Percentiles rank a stretch among this genome's conserved stretches.
phyloP scores from a whole-genome alignment of 1,140 invertebrate species.

The Drosophila chauvacae region DNA sequence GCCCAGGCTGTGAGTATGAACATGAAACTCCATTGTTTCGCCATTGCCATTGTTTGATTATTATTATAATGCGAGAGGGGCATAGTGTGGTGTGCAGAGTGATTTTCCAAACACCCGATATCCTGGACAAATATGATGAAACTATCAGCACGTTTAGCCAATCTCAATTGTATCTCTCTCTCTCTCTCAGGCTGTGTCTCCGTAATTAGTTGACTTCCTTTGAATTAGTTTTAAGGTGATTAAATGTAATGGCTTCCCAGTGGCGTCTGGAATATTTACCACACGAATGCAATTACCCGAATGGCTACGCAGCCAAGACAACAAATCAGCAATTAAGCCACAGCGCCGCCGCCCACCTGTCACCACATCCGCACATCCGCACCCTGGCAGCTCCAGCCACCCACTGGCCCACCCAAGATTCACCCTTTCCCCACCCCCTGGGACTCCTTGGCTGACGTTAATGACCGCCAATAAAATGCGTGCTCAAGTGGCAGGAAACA shows the following conservation, averaged over 20 bases:
- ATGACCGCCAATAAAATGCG: conserved; percentile 81
- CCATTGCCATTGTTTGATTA: conserved; percentile 58
- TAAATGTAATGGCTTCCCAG: conserved; percentile 52
- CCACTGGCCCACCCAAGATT: neutral
- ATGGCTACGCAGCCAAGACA: conserved; percentile 50
- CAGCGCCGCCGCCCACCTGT: conserved; percentile 46
- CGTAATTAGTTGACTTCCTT: conserved; percentile 38
- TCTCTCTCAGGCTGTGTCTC: neutral
- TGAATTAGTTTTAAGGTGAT: conserved; percentile 62
- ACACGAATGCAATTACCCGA: conserved; percentile 59
- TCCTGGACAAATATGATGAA: conserved; percentile 27
- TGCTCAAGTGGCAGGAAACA: conserved; percentile 73
- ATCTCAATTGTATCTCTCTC: conserved; percentile 12
- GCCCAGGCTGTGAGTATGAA: conserved; percentile 15
- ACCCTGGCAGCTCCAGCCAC: neutral
- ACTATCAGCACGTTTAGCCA: conserved; percentile 46
- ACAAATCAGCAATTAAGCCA: conserved; percentile 64
- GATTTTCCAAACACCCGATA: too few species aligned
- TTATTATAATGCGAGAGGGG: conserved; percentile 33
- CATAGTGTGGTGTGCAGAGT: neutral
- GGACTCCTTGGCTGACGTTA: conserved; percentile 67
- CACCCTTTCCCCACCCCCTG: conserved; percentile 10
- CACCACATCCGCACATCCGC: conserved; percentile 38
- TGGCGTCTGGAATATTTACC: conserved; percentile 60
- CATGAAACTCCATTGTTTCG: conserved; percentile 57